Base-by-base conservation (phyloP, 2,797 vertebrate genomes). In the Semotilus atromaculatus region DNA sequence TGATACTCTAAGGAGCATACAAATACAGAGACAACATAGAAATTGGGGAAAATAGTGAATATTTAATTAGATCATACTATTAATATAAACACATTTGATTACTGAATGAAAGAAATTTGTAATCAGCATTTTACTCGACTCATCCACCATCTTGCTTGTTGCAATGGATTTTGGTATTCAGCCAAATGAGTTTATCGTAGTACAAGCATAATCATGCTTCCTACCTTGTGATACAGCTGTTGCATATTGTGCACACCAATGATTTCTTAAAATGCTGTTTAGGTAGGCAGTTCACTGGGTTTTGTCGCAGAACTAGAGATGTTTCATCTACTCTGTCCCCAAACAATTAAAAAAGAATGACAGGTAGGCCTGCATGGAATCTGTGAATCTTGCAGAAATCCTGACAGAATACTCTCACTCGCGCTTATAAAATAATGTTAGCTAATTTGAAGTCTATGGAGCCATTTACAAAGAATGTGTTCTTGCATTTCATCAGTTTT, bases 321-420 rank as follows among this genome's bases (percentile, higher is more conserved):
- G 40, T 11, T 73, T 5, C 26, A 14, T 62, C 60, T 36, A 31
- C 5, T 34, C 43, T 34, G 19, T 74, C 40, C 29, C 8, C 40
- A 38, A 58, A 64, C 9, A 66, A 64, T 51, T 31, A 23, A 74
- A 38, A 64, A 26, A 51, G 13, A 82, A 66, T 75, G 81, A 74
- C 43, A 51, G 29, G 38, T 19, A 74, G 71, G 58, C 40, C 58
- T 74, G 8, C 58, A 82, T 16, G 23, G 29, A 75, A 74, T 66
- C 58, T 64, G 43, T 62, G 31, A 66, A 26, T 74, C 29, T 51
- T 19, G 6, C 9, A 21, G 29, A 70, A 71, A 58, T 13, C 23
- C 55, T 11, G 26, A 9, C 6, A 62, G 5, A 51, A 36, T 34
- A 48, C 26, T 18, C 3, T 26, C 6, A 23, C 51, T 55, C 40